Evolutionary conservation across 2,113 vertebrate genomes (phyloP).

Genomic region (Plectropomus leopardus): DNA sequence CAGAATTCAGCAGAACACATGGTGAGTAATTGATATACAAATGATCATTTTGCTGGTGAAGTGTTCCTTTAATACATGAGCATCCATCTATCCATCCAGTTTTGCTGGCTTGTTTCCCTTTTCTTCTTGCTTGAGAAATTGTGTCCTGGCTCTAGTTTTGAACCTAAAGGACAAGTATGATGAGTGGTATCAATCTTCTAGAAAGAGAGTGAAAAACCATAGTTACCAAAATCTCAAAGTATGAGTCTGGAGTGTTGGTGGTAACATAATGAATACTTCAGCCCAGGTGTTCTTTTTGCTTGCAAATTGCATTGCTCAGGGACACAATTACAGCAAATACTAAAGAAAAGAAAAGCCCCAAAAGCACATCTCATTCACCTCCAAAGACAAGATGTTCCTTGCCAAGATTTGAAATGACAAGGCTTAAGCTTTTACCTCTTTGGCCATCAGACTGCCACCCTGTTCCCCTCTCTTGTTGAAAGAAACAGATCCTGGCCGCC

Average conservation of each 20-base stretch:
- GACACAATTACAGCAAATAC: neutral
- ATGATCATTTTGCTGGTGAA: too few species aligned
- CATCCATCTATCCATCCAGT: too few species aligned
- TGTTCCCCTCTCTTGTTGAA: conserved; percentile 1
- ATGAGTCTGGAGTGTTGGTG: neutral
- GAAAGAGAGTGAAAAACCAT: too few species aligned
- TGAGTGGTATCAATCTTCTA: neutral
- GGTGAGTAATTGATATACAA: too few species aligned
- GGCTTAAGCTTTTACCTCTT: conserved; percentile 30
- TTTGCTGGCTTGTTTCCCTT: neutral
- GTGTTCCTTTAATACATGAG: too few species aligned
- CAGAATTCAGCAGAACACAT: too few species aligned
- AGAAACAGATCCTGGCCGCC: conserved; percentile 21
- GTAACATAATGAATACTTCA: neutral
- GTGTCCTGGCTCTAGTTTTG: neutral
- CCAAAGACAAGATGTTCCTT: conserved; percentile 15
- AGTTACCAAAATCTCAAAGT: neutral
- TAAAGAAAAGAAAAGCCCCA: conserved; percentile 5
- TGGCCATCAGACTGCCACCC: conserved; percentile 34
- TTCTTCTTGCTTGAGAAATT: neutral
- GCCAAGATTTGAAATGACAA: conserved; percentile 41
- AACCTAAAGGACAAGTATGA: neutral
- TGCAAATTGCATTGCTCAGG: neutral
- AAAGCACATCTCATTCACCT: conserved; percentile 25
- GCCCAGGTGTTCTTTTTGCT: neutral